A percentile compares a stretch with the other conserved stretches of the same genome.
Evolutionary conservation across 2,113 vertebrate species (phyloP).

Genomic region (Lynx canadensis): DNA sequence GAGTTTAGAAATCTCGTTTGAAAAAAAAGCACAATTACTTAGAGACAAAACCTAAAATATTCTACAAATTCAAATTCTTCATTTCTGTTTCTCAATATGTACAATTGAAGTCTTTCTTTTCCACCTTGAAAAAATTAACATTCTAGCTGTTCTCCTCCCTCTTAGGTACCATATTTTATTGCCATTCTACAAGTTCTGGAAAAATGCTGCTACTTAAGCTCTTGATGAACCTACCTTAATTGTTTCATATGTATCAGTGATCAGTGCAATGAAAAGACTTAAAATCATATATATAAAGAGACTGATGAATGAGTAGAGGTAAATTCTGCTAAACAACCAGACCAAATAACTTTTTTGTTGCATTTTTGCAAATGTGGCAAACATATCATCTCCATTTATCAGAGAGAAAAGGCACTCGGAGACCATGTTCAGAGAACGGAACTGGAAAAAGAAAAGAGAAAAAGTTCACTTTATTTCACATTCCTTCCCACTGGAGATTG

Average conservation of each 20-base stretch:
- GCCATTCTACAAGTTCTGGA: neutral
- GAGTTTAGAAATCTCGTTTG: neutral
- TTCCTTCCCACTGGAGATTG: neutral
- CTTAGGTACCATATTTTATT: neutral
- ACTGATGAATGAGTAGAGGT: conserved; percentile 96
- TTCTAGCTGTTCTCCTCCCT: neutral
- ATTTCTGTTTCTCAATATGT: neutral
- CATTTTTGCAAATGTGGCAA: conserved; percentile 93
- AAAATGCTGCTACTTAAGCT: neutral
- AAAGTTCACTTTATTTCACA: neutral
- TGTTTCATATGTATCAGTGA: conserved; percentile 96
- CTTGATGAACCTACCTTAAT: conserved; percentile 91
- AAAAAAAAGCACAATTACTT: neutral
- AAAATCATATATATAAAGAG: conserved; percentile 98
- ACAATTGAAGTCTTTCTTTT: neutral
- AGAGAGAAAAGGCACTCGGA: conserved; percentile 96
- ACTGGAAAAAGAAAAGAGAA: conserved; percentile 84
- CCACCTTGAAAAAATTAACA: neutral
- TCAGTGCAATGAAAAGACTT: conserved; percentile 96
- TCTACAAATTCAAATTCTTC: conserved; percentile 24
- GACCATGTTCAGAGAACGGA: conserved; percentile 93
- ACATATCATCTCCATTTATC: conserved; percentile 97
- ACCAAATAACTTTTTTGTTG: conserved; percentile 92
- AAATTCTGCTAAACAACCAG: conserved; percentile 96
- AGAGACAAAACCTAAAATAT: neutral